Conservation (phyloP, 2,113 vertebrate genomes). For the Miniopterus natalensis region DNA sequence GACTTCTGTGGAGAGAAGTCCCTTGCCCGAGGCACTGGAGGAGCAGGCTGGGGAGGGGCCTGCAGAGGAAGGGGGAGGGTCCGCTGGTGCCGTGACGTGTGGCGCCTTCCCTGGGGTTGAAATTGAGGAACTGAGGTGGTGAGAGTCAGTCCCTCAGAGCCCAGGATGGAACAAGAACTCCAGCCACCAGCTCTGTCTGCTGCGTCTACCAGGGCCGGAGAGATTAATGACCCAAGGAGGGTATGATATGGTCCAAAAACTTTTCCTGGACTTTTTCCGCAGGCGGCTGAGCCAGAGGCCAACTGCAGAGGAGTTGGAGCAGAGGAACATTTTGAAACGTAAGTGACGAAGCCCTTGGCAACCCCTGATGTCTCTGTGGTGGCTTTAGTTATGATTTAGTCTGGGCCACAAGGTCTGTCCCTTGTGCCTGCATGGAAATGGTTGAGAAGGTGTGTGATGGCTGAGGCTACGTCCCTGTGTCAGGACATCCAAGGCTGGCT, state of each 20-base stretch:
- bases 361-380: not conserved
- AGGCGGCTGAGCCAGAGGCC: slow-evolving; percentile 99
- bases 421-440: not conserved
- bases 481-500: not conserved
- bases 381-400: not conserved
- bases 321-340: slow-evolving; percentile 99
- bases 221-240: slow-evolving; percentile 78
- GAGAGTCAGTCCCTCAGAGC: slow-evolving; percentile 57
- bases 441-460: not conserved
- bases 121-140: slow-evolving; percentile 83
- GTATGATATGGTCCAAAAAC: slow-evolving; percentile 90
- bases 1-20: slow-evolving; percentile 86
- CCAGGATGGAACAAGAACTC: slow-evolving; percentile 83
- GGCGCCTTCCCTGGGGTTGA: slow-evolving; percentile 79
- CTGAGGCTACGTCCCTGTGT: not conserved
- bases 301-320: slow-evolving; percentile 97
- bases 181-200: slow-evolving; percentile 63
- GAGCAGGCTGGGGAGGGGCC: slow-evolving; percentile 62
- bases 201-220: slow-evolving; percentile 56
- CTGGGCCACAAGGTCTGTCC: not conserved
- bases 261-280: slow-evolving; percentile 90
- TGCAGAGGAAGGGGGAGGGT: slow-evolving; percentile 74
- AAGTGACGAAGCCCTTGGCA: slow-evolving; percentile 86
- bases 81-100: slow-evolving; percentile 73
- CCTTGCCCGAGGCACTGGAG: slow-evolving; percentile 76